These are phyloP conservation scores for Alloscopus bannaensis DNA, from an alignment of 2,888 invertebrate genomes.

Conservation along the genomic window DNA sequence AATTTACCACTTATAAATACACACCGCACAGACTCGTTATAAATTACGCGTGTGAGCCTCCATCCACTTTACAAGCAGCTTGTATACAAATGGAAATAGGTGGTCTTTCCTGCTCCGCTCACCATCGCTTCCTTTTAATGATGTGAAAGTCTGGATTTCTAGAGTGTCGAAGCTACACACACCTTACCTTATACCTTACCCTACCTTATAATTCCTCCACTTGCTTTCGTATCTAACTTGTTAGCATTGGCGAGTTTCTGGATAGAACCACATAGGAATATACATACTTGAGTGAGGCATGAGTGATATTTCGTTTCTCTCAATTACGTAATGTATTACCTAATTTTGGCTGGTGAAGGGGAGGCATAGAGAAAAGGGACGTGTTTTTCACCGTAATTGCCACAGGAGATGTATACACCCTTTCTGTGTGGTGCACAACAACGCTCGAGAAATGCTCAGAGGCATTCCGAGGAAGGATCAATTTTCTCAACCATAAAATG, in stretches of 20 bases:
- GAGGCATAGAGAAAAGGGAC: slow-evolving; percentile 26
- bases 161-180: too few species aligned
- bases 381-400: slow-evolving; percentile 27
- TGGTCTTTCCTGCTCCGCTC: slow-evolving; percentile 24
- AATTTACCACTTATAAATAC: slow-evolving; percentile 13
- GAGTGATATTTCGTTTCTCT: too few species aligned
- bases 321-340: background rate
- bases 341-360: slow-evolving; percentile 26
- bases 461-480: slow-evolving; percentile 18
- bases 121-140: slow-evolving; percentile 42
- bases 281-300: too few species aligned
- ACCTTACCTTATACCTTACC: too few species aligned
- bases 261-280: too few species aligned
- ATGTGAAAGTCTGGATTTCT: slow-evolving; percentile 18
- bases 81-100: slow-evolving; percentile 31
- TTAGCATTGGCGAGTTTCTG: too few species aligned
- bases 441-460: background rate
- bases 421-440: background rate
- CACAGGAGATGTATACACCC: slow-evolving; percentile 13
- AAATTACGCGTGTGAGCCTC: background rate
- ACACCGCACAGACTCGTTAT: background rate
- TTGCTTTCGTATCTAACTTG: too few species aligned
- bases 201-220: too few species aligned
- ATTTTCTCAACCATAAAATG: slow-evolving; percentile 40
- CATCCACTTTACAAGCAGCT: background rate